Percentiles rank a stretch among this genome's conserved stretches.
Evolutionary conservation across 2,113 vertebrate species (phyloP).

Genomic region (Oophaga pumilio): DNA sequence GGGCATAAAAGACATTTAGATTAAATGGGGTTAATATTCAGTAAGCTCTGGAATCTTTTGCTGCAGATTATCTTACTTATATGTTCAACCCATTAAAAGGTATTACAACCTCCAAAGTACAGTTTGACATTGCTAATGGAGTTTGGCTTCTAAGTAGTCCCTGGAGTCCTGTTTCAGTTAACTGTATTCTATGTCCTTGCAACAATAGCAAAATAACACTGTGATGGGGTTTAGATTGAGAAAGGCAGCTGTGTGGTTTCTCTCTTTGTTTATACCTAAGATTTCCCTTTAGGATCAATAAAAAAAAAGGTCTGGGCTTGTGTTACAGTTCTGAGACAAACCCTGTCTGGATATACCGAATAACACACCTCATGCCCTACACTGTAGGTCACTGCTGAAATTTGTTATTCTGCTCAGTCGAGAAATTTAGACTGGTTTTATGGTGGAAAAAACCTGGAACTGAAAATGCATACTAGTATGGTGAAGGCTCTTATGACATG

Average conservation of each 20-base stretch:
- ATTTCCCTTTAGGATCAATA: slow-evolving; percentile 11
- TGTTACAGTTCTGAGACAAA: neutral
- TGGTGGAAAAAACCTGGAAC: neutral
- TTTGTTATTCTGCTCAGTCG: neutral
- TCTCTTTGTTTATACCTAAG: slow-evolving; percentile 10
- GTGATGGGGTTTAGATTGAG: slow-evolving; percentile 4
- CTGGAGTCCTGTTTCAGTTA: slow-evolving; percentile 44
- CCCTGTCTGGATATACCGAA: neutral
- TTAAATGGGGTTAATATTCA: slow-evolving; percentile 30
- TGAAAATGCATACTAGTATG: neutral
- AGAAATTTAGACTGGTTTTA: neutral
- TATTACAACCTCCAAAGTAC: slow-evolving; percentile 37
- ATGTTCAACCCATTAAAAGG: slow-evolving; percentile 22
- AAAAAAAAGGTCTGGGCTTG: neutral
- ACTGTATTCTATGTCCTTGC: slow-evolving; percentile 30
- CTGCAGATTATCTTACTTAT: slow-evolving; percentile 34
- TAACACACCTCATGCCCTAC: neutral
- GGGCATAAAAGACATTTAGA: slow-evolving; percentile 5
- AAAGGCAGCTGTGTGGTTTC: neutral
- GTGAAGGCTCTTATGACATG: neutral
- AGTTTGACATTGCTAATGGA: slow-evolving; percentile 50
- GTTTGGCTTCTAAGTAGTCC: slow-evolving; percentile 47
- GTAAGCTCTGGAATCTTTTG: slow-evolving; percentile 18
- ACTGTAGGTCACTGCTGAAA: neutral
- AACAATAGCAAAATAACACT: slow-evolving; percentile 18